Percentiles rank a stretch among this genome's conserved stretches.
These are phyloP conservation scores for Stictonetta naevosa DNA, from an alignment of 2,113 vertebrate genomes.

Conservation along the genomic window DNA sequence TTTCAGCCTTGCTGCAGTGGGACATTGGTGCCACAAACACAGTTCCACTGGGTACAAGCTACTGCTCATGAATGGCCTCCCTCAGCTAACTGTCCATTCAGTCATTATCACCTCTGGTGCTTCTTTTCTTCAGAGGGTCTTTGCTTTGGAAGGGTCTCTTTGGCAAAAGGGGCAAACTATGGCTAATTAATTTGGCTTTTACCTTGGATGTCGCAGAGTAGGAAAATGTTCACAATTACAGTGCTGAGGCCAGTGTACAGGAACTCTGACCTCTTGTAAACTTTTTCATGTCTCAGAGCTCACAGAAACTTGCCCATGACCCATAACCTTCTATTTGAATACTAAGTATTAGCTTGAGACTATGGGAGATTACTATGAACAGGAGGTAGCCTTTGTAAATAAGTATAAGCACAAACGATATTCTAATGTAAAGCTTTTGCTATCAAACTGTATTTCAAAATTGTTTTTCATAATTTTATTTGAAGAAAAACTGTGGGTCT, in stretches of 20 bases:
- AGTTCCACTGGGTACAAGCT: background rate
- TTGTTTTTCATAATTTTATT: background rate
- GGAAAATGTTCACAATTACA: background rate
- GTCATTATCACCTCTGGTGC: background rate
- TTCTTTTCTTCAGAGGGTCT: too few species aligned
- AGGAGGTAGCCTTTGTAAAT: background rate
- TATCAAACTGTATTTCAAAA: background rate
- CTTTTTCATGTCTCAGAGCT: background rate
- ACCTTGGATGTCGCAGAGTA: background rate
- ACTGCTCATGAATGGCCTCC: background rate
- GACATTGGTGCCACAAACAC: background rate
- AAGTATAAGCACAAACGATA: background rate
- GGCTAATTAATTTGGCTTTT: background rate
- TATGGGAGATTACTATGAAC: background rate
- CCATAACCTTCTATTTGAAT: background rate
- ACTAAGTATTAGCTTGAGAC: background rate
- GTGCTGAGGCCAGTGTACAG: background rate
- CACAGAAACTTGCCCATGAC: background rate
- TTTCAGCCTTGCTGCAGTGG: background rate
- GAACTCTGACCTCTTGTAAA: background rate
- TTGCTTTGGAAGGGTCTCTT: background rate
- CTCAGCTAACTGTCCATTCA: background rate
- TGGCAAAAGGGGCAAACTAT: rapidly evolving
- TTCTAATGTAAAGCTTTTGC: background rate
- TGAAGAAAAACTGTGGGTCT: background rate